A percentile compares a stretch with the other conserved stretches of the same genome.
These are phyloP conservation scores for Rostratula benghalensis DNA, from an alignment of 2,113 vertebrate species.

Conservation along the genomic window DNA sequence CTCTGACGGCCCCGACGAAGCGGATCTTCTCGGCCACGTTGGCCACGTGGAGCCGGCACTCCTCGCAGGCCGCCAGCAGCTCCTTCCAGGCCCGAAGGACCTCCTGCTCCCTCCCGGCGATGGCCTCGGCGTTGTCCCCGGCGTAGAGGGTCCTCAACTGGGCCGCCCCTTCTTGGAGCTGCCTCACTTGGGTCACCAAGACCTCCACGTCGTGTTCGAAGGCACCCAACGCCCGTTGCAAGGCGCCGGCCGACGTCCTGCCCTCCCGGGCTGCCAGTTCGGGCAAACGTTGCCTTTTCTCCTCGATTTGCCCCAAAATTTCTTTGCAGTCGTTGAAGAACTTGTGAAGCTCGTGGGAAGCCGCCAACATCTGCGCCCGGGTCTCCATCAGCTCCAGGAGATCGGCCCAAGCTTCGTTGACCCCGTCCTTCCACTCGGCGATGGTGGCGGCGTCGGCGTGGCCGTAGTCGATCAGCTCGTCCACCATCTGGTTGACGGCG, in stretches of 20 bases:
- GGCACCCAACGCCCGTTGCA: slow-evolving; percentile 86
- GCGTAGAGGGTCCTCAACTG: slow-evolving; percentile 94
- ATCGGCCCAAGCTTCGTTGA: slow-evolving; percentile 96
- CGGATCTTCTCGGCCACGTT: slow-evolving; percentile 88
- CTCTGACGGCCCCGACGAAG: slow-evolving; percentile 84
- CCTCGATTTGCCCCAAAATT: slow-evolving; percentile 86
- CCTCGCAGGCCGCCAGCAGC: slow-evolving; percentile 88
- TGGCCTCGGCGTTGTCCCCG: slow-evolving; percentile 90
- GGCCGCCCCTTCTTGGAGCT: slow-evolving; percentile 91
- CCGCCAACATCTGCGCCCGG: slow-evolving; percentile 88
- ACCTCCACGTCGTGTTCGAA: slow-evolving; percentile 95
- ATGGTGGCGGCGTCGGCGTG: slow-evolving; percentile 91
- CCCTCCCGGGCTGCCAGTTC: slow-evolving; percentile 81
- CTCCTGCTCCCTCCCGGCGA: slow-evolving; percentile 87
- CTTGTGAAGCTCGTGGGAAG: slow-evolving; percentile 92
- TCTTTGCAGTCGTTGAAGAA: slow-evolving; percentile 94
- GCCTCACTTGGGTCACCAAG: slow-evolving; percentile 87
- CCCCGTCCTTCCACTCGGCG: slow-evolving; percentile 94
- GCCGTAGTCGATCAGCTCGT: slow-evolving; percentile 94
- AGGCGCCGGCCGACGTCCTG: slow-evolving; percentile 79
- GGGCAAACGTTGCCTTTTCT: slow-evolving; percentile 86
- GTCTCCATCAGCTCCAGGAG: slow-evolving; percentile 96
- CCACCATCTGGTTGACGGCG: slow-evolving; percentile 94
- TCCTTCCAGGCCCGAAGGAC: slow-evolving; percentile 91
- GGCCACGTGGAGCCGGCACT: slow-evolving; percentile 90